Evolutionary conservation across 2,113 vertebrate species (phyloP).

Genomic region (Bos indicus): DNA sequence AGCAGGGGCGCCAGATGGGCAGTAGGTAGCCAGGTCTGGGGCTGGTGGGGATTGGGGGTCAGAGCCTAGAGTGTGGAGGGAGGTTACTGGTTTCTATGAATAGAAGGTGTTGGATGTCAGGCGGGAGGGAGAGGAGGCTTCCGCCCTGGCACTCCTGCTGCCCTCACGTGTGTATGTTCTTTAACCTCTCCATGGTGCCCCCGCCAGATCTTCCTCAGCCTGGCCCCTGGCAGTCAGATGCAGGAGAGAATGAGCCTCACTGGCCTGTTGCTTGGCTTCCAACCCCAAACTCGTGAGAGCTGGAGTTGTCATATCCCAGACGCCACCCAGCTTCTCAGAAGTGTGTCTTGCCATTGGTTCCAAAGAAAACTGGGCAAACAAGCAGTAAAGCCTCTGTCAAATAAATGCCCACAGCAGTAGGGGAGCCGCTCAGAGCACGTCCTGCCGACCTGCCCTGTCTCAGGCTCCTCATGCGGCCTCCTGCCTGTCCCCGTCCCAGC

Average conservation of each 20-base stretch:
- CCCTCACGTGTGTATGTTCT: accelerated
- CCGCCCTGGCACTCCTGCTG: background rate
- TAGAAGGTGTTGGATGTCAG: background rate
- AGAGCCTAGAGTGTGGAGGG: background rate
- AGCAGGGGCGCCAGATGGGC: background rate
- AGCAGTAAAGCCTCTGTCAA: background rate
- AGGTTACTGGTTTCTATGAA: background rate
- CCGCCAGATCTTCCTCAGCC: background rate
- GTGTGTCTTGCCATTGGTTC: background rate
- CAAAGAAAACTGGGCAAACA: background rate
- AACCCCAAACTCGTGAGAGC: background rate
- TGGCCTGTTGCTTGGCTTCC: background rate
- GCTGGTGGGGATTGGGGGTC: background rate
- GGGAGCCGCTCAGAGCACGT: background rate
- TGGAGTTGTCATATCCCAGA: background rate
- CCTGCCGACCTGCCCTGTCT: accelerated
- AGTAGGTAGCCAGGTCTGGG: background rate
- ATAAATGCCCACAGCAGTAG: background rate
- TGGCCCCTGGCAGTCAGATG: background rate
- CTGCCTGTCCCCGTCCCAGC: background rate
- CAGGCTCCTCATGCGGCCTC: background rate
- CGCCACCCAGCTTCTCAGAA: background rate
- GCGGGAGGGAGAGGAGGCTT: background rate
- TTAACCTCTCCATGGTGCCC: accelerated
- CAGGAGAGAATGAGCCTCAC: background rate